Percentiles rank a stretch among this genome's conserved stretches.
phyloP scores from a whole-genome alignment of 1,140 invertebrate species.

The Araneus ventricosus region DNA sequence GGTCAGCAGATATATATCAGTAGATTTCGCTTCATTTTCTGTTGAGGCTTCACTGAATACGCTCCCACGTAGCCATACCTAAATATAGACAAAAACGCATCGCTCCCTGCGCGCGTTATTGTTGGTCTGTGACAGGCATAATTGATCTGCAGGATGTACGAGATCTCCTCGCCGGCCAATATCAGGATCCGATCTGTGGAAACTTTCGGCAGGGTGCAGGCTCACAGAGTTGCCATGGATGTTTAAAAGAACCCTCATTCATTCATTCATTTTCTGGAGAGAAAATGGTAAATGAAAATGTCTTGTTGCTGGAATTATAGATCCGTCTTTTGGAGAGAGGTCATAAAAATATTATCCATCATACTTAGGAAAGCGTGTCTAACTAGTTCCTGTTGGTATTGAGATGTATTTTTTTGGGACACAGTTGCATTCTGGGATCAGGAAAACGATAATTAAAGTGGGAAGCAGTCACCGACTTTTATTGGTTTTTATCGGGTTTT shows the following conservation, averaged over 20 bases:
- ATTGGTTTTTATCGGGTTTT: background rate
- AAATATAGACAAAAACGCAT: background rate
- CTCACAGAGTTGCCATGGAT: background rate
- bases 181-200: background rate
- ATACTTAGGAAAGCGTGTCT: background rate
- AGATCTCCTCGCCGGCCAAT: background rate
- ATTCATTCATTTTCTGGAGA: background rate
- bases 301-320: background rate
- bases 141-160: background rate
- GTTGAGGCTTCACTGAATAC: background rate
- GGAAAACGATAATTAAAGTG: conserved; percentile 10
- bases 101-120: background rate
- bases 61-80: background rate
- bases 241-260: background rate
- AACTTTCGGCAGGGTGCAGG: background rate
- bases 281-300: background rate
- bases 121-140: conserved; percentile 16
- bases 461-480: background rate
- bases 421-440: background rate
- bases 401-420: background rate
- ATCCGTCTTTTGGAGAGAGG: background rate
- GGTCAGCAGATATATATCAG: background rate
- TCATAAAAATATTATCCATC: conserved; percentile 41
- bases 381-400: conserved; percentile 17
- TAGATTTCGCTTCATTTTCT: background rate